Evolutionary conservation across 1,140 invertebrate genomes (phyloP).

Genomic region (Adoxophyes honmai): DNA sequence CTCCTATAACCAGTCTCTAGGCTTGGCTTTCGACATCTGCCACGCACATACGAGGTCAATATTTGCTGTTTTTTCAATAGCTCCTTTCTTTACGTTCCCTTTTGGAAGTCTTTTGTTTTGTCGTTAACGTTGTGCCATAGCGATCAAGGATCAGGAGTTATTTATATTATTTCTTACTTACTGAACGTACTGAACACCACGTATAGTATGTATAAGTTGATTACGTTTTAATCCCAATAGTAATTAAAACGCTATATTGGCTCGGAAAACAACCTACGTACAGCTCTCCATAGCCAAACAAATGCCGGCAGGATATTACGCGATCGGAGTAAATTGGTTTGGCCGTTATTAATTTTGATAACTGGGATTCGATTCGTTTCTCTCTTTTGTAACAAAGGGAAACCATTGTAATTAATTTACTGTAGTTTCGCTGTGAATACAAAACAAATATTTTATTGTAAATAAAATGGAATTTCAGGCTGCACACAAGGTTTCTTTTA

Average conservation of each 20-base stretch:
- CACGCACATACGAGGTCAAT: conserved; percentile 57
- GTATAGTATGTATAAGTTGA: not conserved
- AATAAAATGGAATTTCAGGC: conserved; percentile 44
- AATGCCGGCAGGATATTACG: conserved; percentile 69
- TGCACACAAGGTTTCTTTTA: conserved; percentile 19
- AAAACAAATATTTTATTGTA: conserved; percentile 36
- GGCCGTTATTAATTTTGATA: conserved; percentile 76
- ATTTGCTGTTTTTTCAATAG: conserved; percentile 62
- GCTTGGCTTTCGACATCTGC: conserved; percentile 73
- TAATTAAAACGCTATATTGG: conserved; percentile 22
- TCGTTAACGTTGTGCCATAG: not conserved
- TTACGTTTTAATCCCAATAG: not conserved
- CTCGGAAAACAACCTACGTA: conserved; percentile 50
- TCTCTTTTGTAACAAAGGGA: conserved; percentile 76
- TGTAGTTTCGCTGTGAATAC: conserved; percentile 45
- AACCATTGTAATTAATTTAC: conserved; percentile 72
- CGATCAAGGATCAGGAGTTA: conserved; percentile 30
- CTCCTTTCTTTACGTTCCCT: conserved; percentile 42
- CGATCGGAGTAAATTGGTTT: conserved; percentile 72
- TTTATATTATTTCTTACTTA: conserved; percentile 34
- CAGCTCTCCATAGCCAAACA: conserved; percentile 56
- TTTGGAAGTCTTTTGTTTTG: conserved; percentile 28
- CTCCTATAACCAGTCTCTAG: conserved; percentile 60
- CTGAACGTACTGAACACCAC: no score
- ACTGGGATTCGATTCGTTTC: conserved; percentile 74